These are phyloP conservation scores for Oceanodroma tethys DNA, from an alignment of 2,113 vertebrate species.

Conservation along the genomic window DNA sequence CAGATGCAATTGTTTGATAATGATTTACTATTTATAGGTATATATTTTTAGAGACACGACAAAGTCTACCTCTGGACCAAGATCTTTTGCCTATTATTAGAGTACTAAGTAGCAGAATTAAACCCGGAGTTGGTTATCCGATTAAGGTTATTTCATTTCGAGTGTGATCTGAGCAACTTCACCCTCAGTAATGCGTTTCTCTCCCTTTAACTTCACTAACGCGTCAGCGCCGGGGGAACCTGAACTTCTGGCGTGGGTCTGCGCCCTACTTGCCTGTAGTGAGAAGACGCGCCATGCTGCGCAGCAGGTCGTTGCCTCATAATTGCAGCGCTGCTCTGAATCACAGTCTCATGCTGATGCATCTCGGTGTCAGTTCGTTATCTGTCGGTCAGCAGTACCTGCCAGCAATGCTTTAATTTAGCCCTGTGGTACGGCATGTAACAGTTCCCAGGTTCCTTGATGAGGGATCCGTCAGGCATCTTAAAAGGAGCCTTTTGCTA, in stretches of 20 bases:
- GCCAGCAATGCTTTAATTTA: neutral
- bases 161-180: neutral
- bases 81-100: neutral
- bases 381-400: neutral
- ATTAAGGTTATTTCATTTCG: neutral
- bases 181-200: neutral
- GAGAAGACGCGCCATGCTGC: neutral
- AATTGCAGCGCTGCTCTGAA: neutral
- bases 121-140: accelerated
- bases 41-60: neutral
- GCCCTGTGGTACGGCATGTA: neutral
- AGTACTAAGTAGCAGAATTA: neutral
- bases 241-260: neutral
- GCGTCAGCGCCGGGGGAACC: neutral
- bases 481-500: neutral
- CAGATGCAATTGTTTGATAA: neutral
- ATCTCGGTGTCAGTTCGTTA: neutral
- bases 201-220: neutral
- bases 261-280: neutral
- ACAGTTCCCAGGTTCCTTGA: neutral
- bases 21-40: neutral
- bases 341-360: neutral
- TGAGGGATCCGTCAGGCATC: neutral
- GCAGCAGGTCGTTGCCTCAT: neutral
- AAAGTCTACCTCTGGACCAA: neutral